phyloP scores from a whole-genome alignment of 1,140 invertebrate genomes.

The Laupala kohalensis region DNA sequence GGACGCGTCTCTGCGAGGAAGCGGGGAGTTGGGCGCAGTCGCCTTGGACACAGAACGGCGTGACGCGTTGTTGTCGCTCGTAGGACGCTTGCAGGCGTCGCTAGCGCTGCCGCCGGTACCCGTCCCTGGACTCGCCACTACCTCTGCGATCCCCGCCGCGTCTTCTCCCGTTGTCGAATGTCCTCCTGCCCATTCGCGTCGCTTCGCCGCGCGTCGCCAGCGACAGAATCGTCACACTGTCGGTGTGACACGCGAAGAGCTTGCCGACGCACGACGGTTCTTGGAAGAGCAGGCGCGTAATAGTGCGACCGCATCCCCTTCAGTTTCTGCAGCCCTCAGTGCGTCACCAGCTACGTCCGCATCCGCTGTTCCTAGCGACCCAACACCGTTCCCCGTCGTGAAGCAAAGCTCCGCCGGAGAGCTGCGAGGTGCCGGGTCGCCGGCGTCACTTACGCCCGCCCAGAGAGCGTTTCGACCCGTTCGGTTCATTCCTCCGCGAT shows the following conservation, averaged over 20 bases:
- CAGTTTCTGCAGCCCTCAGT: neutral
- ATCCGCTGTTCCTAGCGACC: neutral
- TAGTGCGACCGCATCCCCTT: neutral
- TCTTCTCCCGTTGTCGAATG: neutral
- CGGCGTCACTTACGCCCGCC: neutral
- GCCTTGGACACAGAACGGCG: slow-evolving; percentile 36
- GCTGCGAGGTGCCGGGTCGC: neutral
- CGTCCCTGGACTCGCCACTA: too few species aligned
- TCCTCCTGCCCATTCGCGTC: slow-evolving; percentile 12
- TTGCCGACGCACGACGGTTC: slow-evolving; percentile 56
- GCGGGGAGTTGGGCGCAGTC: slow-evolving; percentile 33
- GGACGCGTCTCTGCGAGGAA: slow-evolving; percentile 49
- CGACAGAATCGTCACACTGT: slow-evolving; percentile 57
- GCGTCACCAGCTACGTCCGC: slow-evolving; percentile 25
- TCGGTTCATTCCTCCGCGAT: slow-evolving; percentile 8
- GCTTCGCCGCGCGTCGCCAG: slow-evolving; percentile 22
- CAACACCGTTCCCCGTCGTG: neutral
- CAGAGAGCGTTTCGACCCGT: slow-evolving; percentile 6
- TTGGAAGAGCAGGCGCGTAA: slow-evolving; percentile 37
- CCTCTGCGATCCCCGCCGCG: too few species aligned
- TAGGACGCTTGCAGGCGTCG: slow-evolving; percentile 58
- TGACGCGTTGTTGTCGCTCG: slow-evolving; percentile 53
- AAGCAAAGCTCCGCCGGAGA: slow-evolving; percentile 5
- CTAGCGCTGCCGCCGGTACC: slow-evolving; percentile 31
- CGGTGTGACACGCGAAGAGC: slow-evolving; percentile 62